phyloP scores from a whole-genome alignment of 2,888 invertebrate genomes.

The Xestia rhomboidea region DNA sequence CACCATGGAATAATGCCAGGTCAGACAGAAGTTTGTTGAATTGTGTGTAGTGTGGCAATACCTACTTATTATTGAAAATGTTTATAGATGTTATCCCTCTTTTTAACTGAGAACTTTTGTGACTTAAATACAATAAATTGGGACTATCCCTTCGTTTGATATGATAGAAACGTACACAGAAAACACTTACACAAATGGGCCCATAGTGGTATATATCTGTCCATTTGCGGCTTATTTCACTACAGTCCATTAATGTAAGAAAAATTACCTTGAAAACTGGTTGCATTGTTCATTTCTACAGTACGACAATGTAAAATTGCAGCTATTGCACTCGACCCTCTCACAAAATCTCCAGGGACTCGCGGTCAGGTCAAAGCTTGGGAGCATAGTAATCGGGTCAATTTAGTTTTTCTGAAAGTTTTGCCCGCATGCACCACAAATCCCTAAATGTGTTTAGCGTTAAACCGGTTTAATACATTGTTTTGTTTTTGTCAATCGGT shows the following conservation, averaged over 20 bases:
- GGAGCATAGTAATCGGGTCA: slow-evolving; percentile 9
- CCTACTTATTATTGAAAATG: slow-evolving; percentile 2
- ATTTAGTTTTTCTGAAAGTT: slow-evolving; percentile 7
- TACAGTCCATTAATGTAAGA: not conserved
- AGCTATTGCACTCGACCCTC: slow-evolving; percentile 16
- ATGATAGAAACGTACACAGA: not conserved
- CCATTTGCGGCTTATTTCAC: not conserved
- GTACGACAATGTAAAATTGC: slow-evolving; percentile 24
- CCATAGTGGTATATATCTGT: not conserved
- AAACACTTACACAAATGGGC: not conserved
- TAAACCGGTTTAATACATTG: not conserved
- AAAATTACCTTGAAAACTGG: not conserved
- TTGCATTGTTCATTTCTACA: not conserved
- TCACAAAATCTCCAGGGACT: not conserved
- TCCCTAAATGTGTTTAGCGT: not conserved
- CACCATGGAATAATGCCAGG: slow-evolving; percentile 34
- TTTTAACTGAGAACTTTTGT: not conserved
- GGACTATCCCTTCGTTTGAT: not conserved
- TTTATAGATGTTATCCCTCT: not conserved
- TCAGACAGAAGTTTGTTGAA: slow-evolving; percentile 4
- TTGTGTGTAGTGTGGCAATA: slow-evolving; percentile 13
- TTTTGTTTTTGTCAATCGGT: not conserved
- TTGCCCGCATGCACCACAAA: not conserved
- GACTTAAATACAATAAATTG: not conserved
- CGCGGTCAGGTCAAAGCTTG: slow-evolving; percentile 4